Conservation (phyloP, 2,113 vertebrate genomes). For the Coturnix japonica region DNA sequence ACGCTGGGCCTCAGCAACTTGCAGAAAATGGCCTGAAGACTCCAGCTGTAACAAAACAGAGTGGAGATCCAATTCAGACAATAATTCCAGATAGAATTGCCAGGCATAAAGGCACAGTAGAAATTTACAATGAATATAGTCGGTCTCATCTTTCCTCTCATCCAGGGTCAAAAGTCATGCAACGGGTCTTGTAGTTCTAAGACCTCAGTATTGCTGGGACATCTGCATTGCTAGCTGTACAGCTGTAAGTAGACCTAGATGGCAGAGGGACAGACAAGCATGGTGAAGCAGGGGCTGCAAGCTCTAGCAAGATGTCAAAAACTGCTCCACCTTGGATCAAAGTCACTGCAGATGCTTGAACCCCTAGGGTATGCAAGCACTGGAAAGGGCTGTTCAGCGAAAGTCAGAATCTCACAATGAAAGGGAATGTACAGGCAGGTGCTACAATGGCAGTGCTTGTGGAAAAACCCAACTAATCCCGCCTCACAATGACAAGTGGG, state of each 20-base stretch:
- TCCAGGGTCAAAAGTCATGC: background rate
- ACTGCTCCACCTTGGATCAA: background rate
- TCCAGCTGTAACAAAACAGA: slow-evolving; percentile 86
- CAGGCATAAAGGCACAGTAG: background rate
- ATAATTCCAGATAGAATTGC: background rate
- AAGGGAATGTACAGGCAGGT: background rate
- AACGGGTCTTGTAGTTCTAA: background rate
- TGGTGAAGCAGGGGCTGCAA: background rate
- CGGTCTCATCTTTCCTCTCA: background rate
- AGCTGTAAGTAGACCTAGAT: background rate
- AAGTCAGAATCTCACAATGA: background rate
- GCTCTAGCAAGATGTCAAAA: background rate
- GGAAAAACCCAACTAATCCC: background rate
- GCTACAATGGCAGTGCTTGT: background rate
- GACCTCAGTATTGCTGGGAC: background rate
- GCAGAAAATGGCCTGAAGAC: slow-evolving; percentile 86
- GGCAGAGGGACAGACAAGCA: background rate
- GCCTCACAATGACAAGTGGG: background rate
- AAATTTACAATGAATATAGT: background rate
- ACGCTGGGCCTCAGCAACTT: slow-evolving; percentile 79
- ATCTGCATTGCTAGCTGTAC: background rate
- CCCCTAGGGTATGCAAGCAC: background rate
- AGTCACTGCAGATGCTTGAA: background rate
- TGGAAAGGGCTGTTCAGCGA: background rate
- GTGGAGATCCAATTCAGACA: slow-evolving; percentile 24